Evolutionary conservation across 2,113 vertebrate species (phyloP).

Genomic region (Chlamydotis undulata): DNA sequence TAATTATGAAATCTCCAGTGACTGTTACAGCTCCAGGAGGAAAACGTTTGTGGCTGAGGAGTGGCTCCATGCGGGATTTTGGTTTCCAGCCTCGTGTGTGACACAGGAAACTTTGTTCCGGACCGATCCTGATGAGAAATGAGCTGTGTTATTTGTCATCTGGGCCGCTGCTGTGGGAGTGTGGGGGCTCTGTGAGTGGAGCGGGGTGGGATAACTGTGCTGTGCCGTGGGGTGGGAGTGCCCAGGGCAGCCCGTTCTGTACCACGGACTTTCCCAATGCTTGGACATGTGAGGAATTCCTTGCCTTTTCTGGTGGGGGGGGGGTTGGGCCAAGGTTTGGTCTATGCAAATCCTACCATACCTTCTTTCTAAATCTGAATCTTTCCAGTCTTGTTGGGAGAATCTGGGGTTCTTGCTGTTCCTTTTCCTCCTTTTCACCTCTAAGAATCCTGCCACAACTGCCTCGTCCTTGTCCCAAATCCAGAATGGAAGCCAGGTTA

Average conservation of each 20-base stretch:
- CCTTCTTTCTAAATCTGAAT: no score
- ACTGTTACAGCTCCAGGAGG: not conserved
- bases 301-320: not conserved
- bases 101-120: not conserved
- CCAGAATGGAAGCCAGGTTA: not conserved
- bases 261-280: accelerated
- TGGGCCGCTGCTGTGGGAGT: not conserved
- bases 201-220: not conserved
- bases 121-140: accelerated
- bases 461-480: accelerated
- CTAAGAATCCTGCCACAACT: not conserved
- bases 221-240: not conserved
- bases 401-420: not conserved
- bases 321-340: not conserved
- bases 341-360: no score
- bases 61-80: accelerated
- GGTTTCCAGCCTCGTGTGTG: not conserved
- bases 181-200: no score
- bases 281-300: not conserved
- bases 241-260: not conserved
- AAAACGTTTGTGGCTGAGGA: no score
- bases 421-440: not conserved
- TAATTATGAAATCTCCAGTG: accelerated
- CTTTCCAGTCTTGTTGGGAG: not conserved
- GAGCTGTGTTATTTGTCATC: accelerated